These are phyloP conservation scores for Bucorvus abyssinicus DNA, from an alignment of 2,797 vertebrate species.

Conservation along the genomic window DNA sequence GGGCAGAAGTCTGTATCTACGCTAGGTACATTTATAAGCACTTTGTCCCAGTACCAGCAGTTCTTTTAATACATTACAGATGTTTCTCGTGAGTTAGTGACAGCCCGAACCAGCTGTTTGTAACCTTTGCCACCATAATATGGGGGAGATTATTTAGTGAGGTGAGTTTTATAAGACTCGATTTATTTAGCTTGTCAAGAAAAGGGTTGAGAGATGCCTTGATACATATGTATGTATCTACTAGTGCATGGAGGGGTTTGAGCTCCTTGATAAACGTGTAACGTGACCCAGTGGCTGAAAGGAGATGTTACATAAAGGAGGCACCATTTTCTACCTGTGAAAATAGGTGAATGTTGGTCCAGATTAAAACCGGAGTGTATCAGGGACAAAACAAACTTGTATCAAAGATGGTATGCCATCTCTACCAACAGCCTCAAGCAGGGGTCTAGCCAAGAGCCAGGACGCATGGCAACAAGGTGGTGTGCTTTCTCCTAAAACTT, in stretches of 20 bases:
- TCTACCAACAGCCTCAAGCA: background rate
- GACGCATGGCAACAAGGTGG: background rate
- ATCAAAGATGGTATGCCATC: background rate
- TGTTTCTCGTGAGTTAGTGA: background rate
- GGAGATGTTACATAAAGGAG: background rate
- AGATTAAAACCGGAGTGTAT: background rate
- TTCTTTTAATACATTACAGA: background rate
- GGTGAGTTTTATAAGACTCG: background rate
- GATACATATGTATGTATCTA: background rate
- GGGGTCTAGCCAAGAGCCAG: background rate
- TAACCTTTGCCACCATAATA: background rate
- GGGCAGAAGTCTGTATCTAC: background rate
- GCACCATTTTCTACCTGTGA: background rate
- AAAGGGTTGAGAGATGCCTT: background rate
- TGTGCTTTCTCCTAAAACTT: background rate
- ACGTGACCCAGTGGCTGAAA: background rate
- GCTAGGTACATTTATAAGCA: background rate
- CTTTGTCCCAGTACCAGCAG: background rate
- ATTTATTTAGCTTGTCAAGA: background rate
- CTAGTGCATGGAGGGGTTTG: background rate
- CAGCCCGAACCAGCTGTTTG: background rate
- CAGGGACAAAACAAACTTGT: background rate
- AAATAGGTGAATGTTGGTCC: background rate
- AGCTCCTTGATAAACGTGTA: background rate
- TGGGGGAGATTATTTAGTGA: background rate